Percentiles rank a stretch among this genome's conserved stretches.
Conservation (phyloP, 1,140 invertebrate genomes). For the Cotesia chilonis region DNA sequence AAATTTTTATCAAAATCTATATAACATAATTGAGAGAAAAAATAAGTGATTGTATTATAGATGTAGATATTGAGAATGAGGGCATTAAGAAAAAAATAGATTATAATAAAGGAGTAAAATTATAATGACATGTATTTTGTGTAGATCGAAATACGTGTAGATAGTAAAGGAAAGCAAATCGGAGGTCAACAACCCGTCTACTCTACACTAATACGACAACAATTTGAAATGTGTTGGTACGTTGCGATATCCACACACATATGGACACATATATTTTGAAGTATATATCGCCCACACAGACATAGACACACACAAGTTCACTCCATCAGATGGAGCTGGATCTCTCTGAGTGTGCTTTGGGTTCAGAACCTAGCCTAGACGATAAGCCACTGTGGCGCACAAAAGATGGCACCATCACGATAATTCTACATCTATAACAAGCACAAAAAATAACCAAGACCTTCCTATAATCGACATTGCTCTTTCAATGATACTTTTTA, state of each 20-base stretch:
- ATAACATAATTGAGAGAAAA: too few relatives aligned
- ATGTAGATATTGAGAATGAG: too few relatives aligned
- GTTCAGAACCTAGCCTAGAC: constrained; percentile 49
- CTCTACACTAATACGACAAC: constrained; percentile 46
- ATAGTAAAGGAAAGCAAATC: constrained; percentile 48
- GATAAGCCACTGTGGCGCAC: constrained; percentile 21
- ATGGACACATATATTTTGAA: not conserved
- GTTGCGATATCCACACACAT: not conserved
- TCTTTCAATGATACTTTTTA: constrained; percentile 2
- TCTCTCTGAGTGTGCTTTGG: constrained; percentile 34
- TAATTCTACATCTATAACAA: constrained; percentile 23
- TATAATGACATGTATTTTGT: constrained; percentile 53
- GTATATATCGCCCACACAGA: not conserved
- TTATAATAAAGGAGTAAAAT: not conserved
- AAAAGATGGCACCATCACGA: constrained; percentile 18
- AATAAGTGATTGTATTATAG: too few relatives aligned
- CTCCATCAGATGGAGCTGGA: constrained; percentile 31
- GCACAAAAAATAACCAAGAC: constrained; percentile 18
- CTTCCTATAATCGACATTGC: constrained; percentile 6
- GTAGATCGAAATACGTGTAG: constrained; percentile 57
- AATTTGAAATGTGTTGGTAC: constrained; percentile 23
- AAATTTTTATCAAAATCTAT: too few relatives aligned
- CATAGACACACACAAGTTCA: constrained; percentile 20
- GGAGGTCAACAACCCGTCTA: constrained; percentile 62
- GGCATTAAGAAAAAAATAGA: not conserved